Percentiles rank a stretch among this genome's conserved stretches.
Conservation (phyloP, 2,113 vertebrate species). For the Nibea coibor region DNA sequence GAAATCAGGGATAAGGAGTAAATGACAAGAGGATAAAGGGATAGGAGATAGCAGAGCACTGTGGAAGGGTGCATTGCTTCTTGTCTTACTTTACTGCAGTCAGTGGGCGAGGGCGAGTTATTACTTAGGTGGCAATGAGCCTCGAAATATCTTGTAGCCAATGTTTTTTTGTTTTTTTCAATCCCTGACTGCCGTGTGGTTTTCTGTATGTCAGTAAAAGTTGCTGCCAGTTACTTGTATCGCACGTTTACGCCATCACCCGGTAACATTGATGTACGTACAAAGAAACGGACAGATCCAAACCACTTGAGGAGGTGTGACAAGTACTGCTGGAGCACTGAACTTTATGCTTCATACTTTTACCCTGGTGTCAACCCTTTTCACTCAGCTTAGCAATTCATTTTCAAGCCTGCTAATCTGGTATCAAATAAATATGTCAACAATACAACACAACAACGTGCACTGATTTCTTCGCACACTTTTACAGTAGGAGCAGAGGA, state of each 20-base stretch:
- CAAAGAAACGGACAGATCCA: neutral
- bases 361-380: slow-evolving; percentile 39
- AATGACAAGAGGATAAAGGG: slow-evolving; percentile 78
- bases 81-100: slow-evolving; percentile 42
- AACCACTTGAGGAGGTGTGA: neutral
- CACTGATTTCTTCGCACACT: too few species aligned
- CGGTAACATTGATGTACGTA: neutral
- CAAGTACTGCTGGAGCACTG: neutral
- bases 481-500: too few species aligned
- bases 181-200: neutral
- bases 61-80: slow-evolving; percentile 30
- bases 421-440: slow-evolving; percentile 6
- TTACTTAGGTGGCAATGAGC: slow-evolving; percentile 53
- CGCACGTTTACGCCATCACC: neutral
- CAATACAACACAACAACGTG: too few species aligned
- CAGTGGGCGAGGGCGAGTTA: slow-evolving; percentile 1
- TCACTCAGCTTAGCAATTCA: slow-evolving; percentile 8
- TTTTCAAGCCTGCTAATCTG: slow-evolving; percentile 36
- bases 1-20: slow-evolving; percentile 73
- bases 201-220: slow-evolving; percentile 11
- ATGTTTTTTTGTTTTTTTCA: too few species aligned
- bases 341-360: neutral
- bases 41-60: slow-evolving; percentile 43
- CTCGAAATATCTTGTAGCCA: slow-evolving; percentile 8
- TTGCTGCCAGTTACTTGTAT: neutral